Evolutionary conservation across 2,888 invertebrate genomes (phyloP), one percentile per base, ranked within the genome.

Genomic region (Caenorhabditis zanzibari): DNA sequence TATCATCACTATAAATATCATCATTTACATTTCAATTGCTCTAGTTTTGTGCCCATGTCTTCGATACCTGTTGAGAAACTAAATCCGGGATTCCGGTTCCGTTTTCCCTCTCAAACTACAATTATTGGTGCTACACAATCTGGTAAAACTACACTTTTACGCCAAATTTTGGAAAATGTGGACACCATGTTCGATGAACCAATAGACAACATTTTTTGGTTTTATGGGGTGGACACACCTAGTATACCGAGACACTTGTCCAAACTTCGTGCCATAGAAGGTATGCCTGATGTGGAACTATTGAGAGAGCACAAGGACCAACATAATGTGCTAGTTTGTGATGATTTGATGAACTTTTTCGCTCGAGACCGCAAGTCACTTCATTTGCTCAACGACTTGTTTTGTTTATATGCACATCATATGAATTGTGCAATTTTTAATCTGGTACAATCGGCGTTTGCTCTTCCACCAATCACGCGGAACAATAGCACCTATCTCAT

Each of bases 321-420:
- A n/a, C 9, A 41, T 10, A 64, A 63, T 35, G 28, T 75, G 2
- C n/a, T 75, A 6, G 66, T 75, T 1, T 66, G 52, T 24, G 75
- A 75, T 56, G 75, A 75, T 66, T 44, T 75, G 56, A 75, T 75
- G 75, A 75, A 75, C n/a, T 38, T 54, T 16, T 64, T 63, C 26
- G 75, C 64, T 1, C 61, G 66, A n/a, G 66, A 75, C 54, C 1
- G 14, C 28, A 38, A 66, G 12, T 56, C 73, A 1, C n/a, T 73
- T 2, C 47, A 61, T 24, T 12, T 66, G 10, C 66, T 75, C 10
- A 56, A 52, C 22, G 75, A 75, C 22, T 44, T 75, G 10, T 75
- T 75, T n/a, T 75, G 75, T 75, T 19, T 75, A 1, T 75, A 75
- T 56, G 75, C 75, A 0, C 75, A 75, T 44, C 75, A 75, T 26